Evolutionary conservation across 2,888 invertebrate species (phyloP), one percentile per base, ranked within the genome.

Genomic region (Gibbula magus): DNA sequence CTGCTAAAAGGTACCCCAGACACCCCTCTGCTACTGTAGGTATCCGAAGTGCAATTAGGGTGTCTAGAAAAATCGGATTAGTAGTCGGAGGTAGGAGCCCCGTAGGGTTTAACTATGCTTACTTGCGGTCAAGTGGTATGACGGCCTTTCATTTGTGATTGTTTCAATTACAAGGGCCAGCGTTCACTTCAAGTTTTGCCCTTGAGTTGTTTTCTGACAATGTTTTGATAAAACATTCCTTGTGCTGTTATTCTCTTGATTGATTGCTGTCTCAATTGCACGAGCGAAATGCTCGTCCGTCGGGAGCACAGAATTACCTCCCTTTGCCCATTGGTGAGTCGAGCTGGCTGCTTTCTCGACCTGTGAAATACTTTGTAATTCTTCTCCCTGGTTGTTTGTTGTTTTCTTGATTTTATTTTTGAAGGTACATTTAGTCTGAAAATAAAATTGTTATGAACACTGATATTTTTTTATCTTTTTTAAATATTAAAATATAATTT

Each of bases 11-110:
- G 32, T 25, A 32, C 75, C 53, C 25, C 51, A 22, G 20, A 32
- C 53, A n/a, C 54, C 54, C 75, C 75, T 32, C 4, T 54, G 53
- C n/a, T 25, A 16, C 52, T 22, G 20, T 25, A 29, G 5, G 20
- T n/a, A 53, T 16, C 75, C 20, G 54, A 74, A 78, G 78, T 78
- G 78, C 78, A 78, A 78, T 78, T 78, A 78, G 74, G 20, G 53
- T 25, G 78, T 52, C 78, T 67, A n/a, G 77, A 18, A 51, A 61
- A 77, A 66, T 66, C 66, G 29, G 66, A 66, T 77, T 66, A 61
- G 39, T 45, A 35, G 52, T 45, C 22, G 54, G 20, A 13, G 70
- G 70, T 70, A 70, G 70, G 35, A 20, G 16, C 18, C 70, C 70
- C 70, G 70, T 35, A 35, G 70, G 70, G n/a, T 32, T 35, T 32